Evolutionary conservation across 1,140 invertebrate species (phyloP).

Genomic region (Drosophila baimaii): DNA sequence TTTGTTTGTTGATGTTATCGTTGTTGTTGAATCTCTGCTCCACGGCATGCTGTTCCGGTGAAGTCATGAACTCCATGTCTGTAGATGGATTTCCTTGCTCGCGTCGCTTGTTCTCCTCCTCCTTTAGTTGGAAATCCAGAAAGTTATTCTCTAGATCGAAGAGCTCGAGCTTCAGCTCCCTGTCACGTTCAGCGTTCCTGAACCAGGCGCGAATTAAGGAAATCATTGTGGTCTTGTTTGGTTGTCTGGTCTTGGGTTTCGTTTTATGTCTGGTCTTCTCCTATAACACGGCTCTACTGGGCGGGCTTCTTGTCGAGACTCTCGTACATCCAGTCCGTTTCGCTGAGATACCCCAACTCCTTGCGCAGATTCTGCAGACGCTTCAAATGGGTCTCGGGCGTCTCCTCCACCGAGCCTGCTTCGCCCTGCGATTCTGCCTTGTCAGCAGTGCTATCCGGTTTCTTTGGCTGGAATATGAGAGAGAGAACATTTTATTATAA

Average conservation of each 20-base stretch:
- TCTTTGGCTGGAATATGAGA: conserved; percentile 52
- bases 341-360: conserved; percentile 88
- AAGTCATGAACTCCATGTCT: conserved; percentile 3
- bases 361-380: conserved; percentile 87
- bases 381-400: conserved; percentile 86
- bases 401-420: conserved; percentile 41
- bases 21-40: background rate
- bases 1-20: background rate
- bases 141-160: conserved; percentile 66
- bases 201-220: background rate
- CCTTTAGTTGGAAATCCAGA: conserved; percentile 43
- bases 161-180: conserved; percentile 42
- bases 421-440: conserved; percentile 60
- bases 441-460: conserved; percentile 54
- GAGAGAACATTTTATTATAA: background rate
- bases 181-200: conserved; percentile 1
- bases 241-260: background rate
- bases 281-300: conserved; percentile 25
- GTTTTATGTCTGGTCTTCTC: background rate
- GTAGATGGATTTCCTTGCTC: conserved; percentile 4
- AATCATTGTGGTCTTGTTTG: conserved; percentile 9
- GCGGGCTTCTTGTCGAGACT: conserved; percentile 74
- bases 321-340: conserved; percentile 89
- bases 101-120: conserved; percentile 4
- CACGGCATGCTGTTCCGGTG: background rate